Conservation (phyloP, 2,113 vertebrate species). For the Ageneiosus marmoratus region DNA sequence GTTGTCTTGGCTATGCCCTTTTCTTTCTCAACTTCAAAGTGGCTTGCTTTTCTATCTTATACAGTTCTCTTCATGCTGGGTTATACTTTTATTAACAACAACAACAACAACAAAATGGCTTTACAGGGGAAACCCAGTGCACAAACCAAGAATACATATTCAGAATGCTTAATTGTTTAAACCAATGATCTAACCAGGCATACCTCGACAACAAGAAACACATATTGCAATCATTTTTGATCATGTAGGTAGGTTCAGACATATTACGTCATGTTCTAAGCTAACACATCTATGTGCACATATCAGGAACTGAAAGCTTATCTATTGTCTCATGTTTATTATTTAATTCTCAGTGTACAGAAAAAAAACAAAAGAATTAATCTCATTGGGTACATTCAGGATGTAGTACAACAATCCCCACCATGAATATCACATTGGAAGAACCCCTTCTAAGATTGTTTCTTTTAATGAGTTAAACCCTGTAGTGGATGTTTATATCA, state of each 20-base stretch:
- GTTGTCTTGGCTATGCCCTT: background rate
- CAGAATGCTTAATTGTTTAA: background rate
- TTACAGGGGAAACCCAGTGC: background rate
- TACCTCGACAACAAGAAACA: background rate
- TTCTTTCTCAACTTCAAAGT: background rate
- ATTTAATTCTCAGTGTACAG: background rate
- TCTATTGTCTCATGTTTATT: too few species aligned
- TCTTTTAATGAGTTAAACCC: background rate
- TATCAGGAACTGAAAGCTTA: too few species aligned
- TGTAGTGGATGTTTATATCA: background rate
- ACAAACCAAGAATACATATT: background rate
- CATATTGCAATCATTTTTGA: background rate
- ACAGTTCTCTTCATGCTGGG: background rate
- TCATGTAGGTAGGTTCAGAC: too few species aligned
- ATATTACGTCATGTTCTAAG: background rate
- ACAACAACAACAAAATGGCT: too few species aligned
- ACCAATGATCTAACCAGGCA: background rate
- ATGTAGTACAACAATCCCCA: too few species aligned
- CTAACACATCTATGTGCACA: too few species aligned
- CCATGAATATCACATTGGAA: background rate
- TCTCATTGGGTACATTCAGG: background rate
- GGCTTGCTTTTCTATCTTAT: background rate
- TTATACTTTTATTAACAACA: background rate
- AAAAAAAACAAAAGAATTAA: background rate
- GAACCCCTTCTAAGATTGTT: background rate